These are phyloP conservation scores for Dolichallabes microphthalmus DNA, from an alignment of 2,113 vertebrate genomes.

Conservation along the genomic window DNA sequence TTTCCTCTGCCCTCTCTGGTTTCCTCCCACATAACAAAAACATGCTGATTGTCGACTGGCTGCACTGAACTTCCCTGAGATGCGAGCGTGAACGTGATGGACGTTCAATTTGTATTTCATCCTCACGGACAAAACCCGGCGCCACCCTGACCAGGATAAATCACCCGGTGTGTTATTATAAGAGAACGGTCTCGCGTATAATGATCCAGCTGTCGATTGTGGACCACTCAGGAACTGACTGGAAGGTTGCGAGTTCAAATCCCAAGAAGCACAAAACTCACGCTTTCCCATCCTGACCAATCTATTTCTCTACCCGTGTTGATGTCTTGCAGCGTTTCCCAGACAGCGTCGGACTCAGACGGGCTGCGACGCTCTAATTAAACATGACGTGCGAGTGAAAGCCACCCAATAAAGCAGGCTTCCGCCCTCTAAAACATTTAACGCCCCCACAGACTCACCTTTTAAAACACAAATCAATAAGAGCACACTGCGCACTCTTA, in stretches of 20 bases:
- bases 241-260: background rate
- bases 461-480: constrained; percentile 45
- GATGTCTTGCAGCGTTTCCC: background rate
- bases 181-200: background rate
- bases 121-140: background rate
- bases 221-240: background rate
- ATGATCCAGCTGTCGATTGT: background rate
- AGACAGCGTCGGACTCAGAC: background rate
- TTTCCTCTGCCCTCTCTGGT: background rate
- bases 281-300: background rate
- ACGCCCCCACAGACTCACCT: constrained; percentile 27
- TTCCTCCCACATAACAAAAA: background rate
- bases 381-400: constrained; percentile 41
- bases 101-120: background rate
- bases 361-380: constrained; percentile 25
- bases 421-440: constrained; percentile 43
- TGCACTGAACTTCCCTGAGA: background rate
- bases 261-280: background rate
- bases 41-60: background rate
- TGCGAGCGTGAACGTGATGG: background rate
- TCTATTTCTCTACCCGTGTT: background rate
- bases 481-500: constrained; percentile 16
- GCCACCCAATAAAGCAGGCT: constrained; percentile 33
- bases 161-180: background rate
- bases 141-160: background rate